These are phyloP conservation scores for Parnassius mnemosyne DNA, from an alignment of 2,888 invertebrate genomes.

Conservation along the genomic window DNA sequence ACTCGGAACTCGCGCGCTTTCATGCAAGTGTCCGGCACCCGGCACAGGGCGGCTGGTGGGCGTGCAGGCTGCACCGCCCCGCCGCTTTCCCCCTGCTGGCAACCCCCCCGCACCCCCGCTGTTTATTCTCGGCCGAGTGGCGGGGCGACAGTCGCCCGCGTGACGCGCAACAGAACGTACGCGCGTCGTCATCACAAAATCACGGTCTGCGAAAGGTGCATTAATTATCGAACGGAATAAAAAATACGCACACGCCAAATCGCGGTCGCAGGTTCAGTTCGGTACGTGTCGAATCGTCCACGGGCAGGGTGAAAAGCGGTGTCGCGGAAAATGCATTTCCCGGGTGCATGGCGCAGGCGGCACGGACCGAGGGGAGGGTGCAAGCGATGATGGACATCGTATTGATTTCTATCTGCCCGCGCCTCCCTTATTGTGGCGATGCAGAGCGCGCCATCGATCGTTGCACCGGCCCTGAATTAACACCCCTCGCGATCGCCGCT, in stretches of 20 bases:
- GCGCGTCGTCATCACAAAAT: constrained; percentile 51
- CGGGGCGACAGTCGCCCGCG: constrained; percentile 76
- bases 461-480: constrained; percentile 66
- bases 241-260: constrained; percentile 40
- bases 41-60: constrained; percentile 69
- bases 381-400: constrained; percentile 82
- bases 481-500: constrained; percentile 39
- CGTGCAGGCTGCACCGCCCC: constrained; percentile 67
- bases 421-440: constrained; percentile 76
- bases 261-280: constrained; percentile 21
- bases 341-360: constrained; percentile 75
- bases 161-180: constrained; percentile 68
- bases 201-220: constrained; percentile 70
- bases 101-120: constrained; percentile 66
- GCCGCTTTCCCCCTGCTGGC: constrained; percentile 41
- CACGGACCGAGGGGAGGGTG: constrained; percentile 82
- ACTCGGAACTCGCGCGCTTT: constrained; percentile 13
- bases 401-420: constrained; percentile 81
- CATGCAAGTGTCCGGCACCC: constrained; percentile 40
- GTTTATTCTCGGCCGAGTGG: constrained; percentile 75
- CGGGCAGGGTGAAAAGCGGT: constrained; percentile 55
- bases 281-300: constrained; percentile 27
- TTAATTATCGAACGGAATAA: constrained; percentile 65
- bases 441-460: constrained; percentile 77
- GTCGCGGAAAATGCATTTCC: constrained; percentile 73